Conservation (phyloP, 2,113 vertebrate species). For the Ginglymostoma cirratum region DNA sequence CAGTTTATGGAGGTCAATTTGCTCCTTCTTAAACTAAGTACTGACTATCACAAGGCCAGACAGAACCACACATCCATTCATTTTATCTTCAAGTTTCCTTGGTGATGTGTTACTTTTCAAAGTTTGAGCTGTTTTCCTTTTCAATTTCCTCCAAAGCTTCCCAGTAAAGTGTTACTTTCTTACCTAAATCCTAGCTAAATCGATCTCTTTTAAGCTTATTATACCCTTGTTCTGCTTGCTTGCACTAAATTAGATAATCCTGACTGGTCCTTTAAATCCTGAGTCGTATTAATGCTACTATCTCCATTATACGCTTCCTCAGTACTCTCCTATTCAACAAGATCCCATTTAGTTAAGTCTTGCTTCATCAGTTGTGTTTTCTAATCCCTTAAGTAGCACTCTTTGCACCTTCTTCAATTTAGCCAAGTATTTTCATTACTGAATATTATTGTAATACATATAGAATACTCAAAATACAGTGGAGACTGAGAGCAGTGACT, state of each 20-base stretch:
- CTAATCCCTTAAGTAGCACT: background rate
- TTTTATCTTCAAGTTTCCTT: background rate
- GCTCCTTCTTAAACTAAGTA: background rate
- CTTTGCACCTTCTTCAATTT: background rate
- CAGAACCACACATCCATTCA: background rate
- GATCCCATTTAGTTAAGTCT: background rate
- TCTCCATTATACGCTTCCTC: background rate
- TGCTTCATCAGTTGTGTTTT: background rate
- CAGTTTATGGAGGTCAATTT: background rate
- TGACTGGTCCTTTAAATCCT: background rate
- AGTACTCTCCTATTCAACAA: background rate
- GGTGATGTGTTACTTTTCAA: background rate
- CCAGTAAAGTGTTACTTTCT: background rate
- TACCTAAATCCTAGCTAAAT: background rate
- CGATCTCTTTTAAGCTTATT: background rate
- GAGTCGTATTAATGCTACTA: background rate
- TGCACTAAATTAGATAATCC: background rate
- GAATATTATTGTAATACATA: background rate
- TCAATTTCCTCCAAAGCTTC: background rate
- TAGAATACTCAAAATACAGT: background rate
- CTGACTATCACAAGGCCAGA: background rate
- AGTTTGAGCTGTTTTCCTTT: background rate
- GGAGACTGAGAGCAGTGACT: background rate
- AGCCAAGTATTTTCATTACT: background rate
- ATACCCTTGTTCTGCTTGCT: background rate